Conservation (phyloP, 2,113 vertebrate species). For the Sylvicapra grimmia region DNA sequence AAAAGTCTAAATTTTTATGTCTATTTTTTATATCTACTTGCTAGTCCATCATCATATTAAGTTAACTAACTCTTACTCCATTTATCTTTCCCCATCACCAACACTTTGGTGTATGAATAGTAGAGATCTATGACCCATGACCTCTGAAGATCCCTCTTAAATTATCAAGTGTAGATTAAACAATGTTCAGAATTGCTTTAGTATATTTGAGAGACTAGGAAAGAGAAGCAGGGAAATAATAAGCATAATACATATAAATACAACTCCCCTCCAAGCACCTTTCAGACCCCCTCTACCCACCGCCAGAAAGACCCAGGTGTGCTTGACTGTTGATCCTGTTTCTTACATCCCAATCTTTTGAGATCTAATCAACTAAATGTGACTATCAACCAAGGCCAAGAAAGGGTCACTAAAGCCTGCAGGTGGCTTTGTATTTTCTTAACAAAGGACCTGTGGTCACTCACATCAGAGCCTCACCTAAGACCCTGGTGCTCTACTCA, state of each 20-base stretch:
- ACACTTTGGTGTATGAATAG: background rate
- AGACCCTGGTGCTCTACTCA: background rate
- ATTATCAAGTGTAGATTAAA: background rate
- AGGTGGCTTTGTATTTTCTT: background rate
- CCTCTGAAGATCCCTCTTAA: background rate
- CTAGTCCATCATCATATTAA: background rate
- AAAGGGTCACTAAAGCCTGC: background rate
- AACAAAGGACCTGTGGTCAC: background rate
- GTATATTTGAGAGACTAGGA: background rate
- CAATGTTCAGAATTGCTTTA: background rate
- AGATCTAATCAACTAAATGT: background rate
- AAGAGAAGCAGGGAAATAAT: background rate
- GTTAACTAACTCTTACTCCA: background rate
- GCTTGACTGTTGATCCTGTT: background rate
- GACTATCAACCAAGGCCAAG: background rate
- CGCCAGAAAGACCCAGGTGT: background rate
- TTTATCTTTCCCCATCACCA: background rate
- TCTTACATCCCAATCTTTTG: background rate
- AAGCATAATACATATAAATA: background rate
- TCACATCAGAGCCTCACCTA: background rate
- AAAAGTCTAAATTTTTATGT: slow-evolving; percentile 21
- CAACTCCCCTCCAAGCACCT: background rate
- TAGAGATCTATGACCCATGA: background rate
- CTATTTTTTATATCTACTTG: background rate
- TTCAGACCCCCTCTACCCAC: too few species aligned